Conservation (phyloP, 2,797 vertebrate genomes). For the Takifugu rubripes region DNA sequence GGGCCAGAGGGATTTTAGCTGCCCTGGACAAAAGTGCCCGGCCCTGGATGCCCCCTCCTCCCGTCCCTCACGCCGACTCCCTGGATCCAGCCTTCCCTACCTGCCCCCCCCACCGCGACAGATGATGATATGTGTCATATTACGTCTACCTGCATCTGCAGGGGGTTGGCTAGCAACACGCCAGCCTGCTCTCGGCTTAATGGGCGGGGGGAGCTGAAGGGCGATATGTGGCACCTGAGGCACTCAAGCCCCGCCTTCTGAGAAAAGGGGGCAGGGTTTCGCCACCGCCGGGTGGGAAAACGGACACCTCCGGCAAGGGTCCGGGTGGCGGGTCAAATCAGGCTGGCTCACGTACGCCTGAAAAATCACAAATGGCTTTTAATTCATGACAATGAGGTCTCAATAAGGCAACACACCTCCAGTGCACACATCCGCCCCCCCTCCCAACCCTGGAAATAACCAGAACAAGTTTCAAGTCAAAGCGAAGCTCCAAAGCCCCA, state of each 20-base stretch:
- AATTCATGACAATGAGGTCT: conserved; percentile 49
- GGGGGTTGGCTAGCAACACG: conserved; percentile 61
- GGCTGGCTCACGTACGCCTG: conserved; percentile 38
- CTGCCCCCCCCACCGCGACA: conserved; percentile 46
- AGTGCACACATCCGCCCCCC: conserved; percentile 17
- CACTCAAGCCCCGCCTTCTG: conserved; percentile 41
- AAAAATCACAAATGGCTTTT: conserved; percentile 55
- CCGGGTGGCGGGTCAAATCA: conserved; percentile 42
- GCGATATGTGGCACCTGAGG: conserved; percentile 73
- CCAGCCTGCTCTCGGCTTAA: conserved; percentile 52
- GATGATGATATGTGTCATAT: conserved; percentile 78
- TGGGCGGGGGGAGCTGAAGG: conserved; percentile 65
- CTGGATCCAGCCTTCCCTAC: conserved; percentile 50
- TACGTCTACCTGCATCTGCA: conserved; percentile 68
- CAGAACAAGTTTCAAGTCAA: conserved; percentile 3
- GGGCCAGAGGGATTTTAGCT: conserved; percentile 78
- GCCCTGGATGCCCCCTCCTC: conserved; percentile 56
- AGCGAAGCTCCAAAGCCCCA: conserved; percentile 29
- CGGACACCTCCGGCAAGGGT: conserved; percentile 42
- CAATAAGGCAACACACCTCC: conserved; percentile 54
- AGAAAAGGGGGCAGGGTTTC: conserved; percentile 4
- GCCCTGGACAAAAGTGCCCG: conserved; percentile 76
- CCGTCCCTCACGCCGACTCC: conserved; percentile 25
- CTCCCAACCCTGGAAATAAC: too few species aligned
- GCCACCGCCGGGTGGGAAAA: conserved; percentile 52